Conservation (phyloP, 2,888 invertebrate genomes). For the Bedellia somnulentella region DNA sequence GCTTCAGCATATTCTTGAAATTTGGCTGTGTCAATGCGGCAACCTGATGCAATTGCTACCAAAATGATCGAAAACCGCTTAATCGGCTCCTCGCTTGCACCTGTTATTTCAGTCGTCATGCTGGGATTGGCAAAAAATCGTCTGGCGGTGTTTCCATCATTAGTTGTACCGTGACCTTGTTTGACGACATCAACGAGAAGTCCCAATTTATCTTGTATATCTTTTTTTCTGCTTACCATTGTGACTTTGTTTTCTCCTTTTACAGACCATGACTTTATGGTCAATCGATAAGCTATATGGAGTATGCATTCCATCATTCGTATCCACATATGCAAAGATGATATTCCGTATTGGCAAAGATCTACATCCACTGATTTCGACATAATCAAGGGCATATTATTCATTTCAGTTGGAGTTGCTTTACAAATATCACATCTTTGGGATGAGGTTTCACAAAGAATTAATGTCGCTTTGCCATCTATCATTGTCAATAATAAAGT, state of each 20-base stretch:
- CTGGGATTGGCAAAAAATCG: slow-evolving; percentile 14
- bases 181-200: slow-evolving; percentile 11
- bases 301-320: slow-evolving; percentile 16
- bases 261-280: slow-evolving; percentile 15
- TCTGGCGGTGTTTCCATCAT: slow-evolving; percentile 11
- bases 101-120: slow-evolving; percentile 15
- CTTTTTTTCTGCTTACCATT: slow-evolving; percentile 7
- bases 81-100: slow-evolving; percentile 15
- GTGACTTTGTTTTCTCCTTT: slow-evolving; percentile 10
- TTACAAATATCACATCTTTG: no score
- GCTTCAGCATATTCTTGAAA: neutral
- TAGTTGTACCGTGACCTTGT: slow-evolving; percentile 9
- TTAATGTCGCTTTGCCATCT: no score
- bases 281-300: slow-evolving; percentile 19
- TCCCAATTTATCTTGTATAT: slow-evolving; percentile 5
- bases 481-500: no score
- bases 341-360: slow-evolving; percentile 18
- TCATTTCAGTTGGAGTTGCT: no score
- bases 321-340: slow-evolving; percentile 17
- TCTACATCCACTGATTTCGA: no score
- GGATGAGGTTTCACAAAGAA: no score
- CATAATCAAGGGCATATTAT: no score
- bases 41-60: neutral
- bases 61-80: slow-evolving; percentile 1
- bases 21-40: slow-evolving; percentile 1